Percentiles rank a stretch among this genome's conserved stretches.
Evolutionary conservation across 2,888 invertebrate species (phyloP).

Genomic region (Meta bourneti): DNA sequence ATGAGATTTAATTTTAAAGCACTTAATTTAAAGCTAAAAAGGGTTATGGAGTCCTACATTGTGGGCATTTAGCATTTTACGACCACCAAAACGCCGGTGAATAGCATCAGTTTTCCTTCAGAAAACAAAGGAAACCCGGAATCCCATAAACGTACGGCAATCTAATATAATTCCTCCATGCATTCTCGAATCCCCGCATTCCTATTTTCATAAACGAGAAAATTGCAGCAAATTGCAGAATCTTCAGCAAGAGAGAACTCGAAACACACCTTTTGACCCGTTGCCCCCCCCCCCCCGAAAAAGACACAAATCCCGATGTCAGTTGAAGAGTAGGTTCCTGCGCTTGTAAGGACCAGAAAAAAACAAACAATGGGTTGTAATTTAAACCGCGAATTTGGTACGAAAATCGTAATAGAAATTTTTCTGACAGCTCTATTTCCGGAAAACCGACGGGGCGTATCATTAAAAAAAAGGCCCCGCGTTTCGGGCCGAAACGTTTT

Average conservation of each 20-base stretch:
- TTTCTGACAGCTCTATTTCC: conserved; percentile 35
- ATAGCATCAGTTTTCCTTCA: too few species aligned
- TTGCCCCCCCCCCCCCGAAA: not conserved
- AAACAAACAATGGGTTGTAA: conserved; percentile 32
- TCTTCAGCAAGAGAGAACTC: not conserved
- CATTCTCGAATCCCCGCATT: not conserved
- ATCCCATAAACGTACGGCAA: too few species aligned
- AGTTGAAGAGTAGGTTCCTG: too few species aligned
- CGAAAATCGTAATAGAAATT: conserved; percentile 17
- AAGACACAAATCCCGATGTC: conserved; percentile 1
- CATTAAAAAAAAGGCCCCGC: not conserved
- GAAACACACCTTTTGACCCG: not conserved
- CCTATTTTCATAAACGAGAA: conserved; percentile 5
- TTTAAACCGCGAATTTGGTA: conserved; percentile 10
- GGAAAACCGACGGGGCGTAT: conserved; percentile 6
- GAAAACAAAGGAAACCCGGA: too few species aligned
- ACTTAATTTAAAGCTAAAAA: too few species aligned
- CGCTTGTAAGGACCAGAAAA: not conserved
- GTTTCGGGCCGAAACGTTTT: not conserved
- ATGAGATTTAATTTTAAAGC: too few species aligned
- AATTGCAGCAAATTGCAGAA: conserved; percentile 3
- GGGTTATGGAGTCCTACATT: too few species aligned
- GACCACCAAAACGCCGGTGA: too few species aligned
- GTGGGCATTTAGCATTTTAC: too few species aligned
- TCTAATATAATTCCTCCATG: too few species aligned